A percentile compares a stretch with the other conserved stretches of the same genome.
phyloP scores from a whole-genome alignment of 2,113 vertebrate genomes.

The Otis tarda region DNA sequence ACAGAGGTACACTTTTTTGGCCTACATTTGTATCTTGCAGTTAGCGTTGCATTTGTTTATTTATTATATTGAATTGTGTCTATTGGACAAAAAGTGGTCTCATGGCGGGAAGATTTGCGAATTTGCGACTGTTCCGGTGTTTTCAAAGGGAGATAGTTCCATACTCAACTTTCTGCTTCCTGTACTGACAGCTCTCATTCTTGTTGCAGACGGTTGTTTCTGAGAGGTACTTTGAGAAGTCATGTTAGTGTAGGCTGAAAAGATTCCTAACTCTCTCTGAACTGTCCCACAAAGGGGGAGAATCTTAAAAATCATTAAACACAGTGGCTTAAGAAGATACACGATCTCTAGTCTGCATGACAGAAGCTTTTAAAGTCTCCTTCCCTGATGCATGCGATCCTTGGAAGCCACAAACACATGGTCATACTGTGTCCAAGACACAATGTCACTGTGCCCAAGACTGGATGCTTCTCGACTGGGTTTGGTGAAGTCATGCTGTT shows the following conservation, averaged over 20 bases:
- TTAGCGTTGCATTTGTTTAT: background rate
- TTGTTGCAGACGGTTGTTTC: background rate
- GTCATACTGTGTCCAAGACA: background rate
- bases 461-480: background rate
- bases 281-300: background rate
- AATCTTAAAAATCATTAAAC: constrained; percentile 10
- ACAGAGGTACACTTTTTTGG: background rate
- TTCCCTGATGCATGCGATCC: background rate
- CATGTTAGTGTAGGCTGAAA: background rate
- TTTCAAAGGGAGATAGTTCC: background rate
- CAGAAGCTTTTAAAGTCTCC: background rate
- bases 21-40: background rate
- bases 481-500: background rate
- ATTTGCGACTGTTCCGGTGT: background rate
- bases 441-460: background rate
- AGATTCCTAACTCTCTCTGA: background rate
- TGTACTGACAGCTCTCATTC: background rate
- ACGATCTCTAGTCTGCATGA: background rate
- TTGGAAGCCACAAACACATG: background rate
- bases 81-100: background rate
- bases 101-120: background rate
- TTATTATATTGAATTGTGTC: background rate
- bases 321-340: background rate
- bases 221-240: background rate
- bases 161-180: background rate